phyloP scores from a whole-genome alignment of 2,113 vertebrate genomes.

The Malurus cyaneus region DNA sequence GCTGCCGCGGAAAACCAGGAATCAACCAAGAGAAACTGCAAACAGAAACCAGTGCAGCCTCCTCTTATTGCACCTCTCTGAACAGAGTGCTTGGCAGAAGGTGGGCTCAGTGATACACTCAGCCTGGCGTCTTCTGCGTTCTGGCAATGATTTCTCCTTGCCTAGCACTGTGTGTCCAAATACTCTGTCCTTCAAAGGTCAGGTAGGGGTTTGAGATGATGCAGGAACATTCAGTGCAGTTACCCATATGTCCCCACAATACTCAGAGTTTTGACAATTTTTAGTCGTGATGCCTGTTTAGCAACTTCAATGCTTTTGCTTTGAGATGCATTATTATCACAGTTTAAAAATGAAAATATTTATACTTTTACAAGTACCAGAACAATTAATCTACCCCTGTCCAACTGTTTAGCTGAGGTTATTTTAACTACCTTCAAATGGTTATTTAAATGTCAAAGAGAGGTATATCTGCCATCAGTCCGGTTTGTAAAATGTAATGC shows the following conservation, averaged over 20 bases:
- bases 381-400: not conserved
- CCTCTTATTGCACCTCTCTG: not conserved
- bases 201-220: not conserved
- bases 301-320: not conserved
- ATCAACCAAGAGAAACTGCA: not conserved
- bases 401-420: not conserved
- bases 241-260: not conserved
- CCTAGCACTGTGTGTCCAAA: not conserved
- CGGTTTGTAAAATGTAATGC: not conserved
- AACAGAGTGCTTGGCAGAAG: not conserved
- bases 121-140: not conserved
- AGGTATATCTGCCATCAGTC: not conserved
- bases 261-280: not conserved
- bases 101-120: accelerated
- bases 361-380: not conserved
- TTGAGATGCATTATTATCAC: not conserved
- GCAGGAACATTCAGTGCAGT: not conserved
- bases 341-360: not conserved
- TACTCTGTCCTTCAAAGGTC: not conserved
- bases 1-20: not conserved
- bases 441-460: not conserved
- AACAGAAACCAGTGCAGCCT: not conserved
- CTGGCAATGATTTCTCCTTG: not conserved
- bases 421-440: not conserved
- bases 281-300: not conserved